Percentiles rank a stretch among this genome's conserved stretches.
phyloP scores from a whole-genome alignment of 2,113 vertebrate species.

The Gobiocypris rarus region DNA sequence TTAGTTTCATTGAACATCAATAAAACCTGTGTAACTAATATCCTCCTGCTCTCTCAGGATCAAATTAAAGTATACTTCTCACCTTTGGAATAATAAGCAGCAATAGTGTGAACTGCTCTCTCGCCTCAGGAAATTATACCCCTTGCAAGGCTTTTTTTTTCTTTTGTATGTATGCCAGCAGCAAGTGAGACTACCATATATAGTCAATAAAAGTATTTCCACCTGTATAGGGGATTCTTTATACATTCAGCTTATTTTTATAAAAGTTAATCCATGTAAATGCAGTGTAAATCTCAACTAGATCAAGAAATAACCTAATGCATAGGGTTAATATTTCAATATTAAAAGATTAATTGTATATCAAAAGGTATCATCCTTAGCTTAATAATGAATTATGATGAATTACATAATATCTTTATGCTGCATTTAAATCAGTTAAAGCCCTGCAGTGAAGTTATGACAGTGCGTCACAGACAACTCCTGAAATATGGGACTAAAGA shows the following conservation, averaged over 20 bases:
- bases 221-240: background rate
- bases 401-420: background rate
- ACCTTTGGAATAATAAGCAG: slow-evolving; percentile 43
- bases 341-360: background rate
- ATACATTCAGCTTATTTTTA: background rate
- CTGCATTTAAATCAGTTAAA: background rate
- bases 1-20: slow-evolving; percentile 25
- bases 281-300: background rate
- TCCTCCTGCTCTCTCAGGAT: slow-evolving; percentile 33
- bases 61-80: slow-evolving; percentile 38
- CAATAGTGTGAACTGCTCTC: slow-evolving; percentile 36
- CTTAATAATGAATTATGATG: background rate
- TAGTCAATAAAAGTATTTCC: background rate
- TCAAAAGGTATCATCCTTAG: background rate
- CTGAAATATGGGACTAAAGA: slow-evolving; percentile 14
- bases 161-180: slow-evolving; percentile 10
- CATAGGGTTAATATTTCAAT: background rate
- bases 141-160: background rate
- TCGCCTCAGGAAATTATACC: slow-evolving; percentile 42
- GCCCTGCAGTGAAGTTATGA: background rate
- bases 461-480: slow-evolving; percentile 20
- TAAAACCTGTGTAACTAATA: slow-evolving; percentile 44
- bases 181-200: background rate
- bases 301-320: background rate
- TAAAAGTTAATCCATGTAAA: background rate